Percentiles rank a stretch among this genome's conserved stretches.
Conservation (phyloP, 2,888 invertebrate genomes). For the Phalangium opilio region DNA sequence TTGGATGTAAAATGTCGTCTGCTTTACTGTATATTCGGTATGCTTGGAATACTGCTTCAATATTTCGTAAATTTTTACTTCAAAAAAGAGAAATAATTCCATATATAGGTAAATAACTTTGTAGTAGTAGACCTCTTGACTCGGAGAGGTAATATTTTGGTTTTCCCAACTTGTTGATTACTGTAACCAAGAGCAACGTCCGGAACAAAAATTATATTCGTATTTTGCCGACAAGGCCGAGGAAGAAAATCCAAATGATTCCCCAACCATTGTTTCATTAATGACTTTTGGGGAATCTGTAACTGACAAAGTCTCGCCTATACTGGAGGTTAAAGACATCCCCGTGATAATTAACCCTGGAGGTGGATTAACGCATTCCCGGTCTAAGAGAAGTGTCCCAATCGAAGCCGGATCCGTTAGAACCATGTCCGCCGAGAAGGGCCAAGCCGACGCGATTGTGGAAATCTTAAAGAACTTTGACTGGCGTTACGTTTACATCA, state of each 20-base stretch:
- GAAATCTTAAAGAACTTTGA: slow-evolving; percentile 19
- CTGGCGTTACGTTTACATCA: slow-evolving; percentile 29
- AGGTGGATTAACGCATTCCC: slow-evolving; percentile 22
- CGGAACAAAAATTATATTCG: slow-evolving; percentile 30
- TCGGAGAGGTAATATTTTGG: no score
- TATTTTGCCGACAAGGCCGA: slow-evolving; percentile 26
- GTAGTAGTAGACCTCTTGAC: no score
- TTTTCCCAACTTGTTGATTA: no score
- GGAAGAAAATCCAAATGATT: slow-evolving; percentile 17
- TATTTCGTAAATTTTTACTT: no score
- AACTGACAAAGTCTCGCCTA: slow-evolving; percentile 27
- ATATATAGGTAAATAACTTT: no score
- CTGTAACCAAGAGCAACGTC: slow-evolving; percentile 27
- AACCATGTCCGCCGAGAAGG: slow-evolving; percentile 1
- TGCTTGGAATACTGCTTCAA: no score
- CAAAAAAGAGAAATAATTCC: no score
- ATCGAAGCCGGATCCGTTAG: slow-evolving; percentile 26
- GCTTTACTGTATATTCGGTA: no score
- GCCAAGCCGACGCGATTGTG: slow-evolving; percentile 23
- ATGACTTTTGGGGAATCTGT: slow-evolving; percentile 27
- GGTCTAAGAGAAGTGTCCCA: slow-evolving; percentile 25
- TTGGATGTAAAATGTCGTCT: no score
- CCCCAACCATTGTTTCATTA: slow-evolving; percentile 25
- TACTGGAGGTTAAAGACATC: slow-evolving; percentile 27
- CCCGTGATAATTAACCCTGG: slow-evolving; percentile 24